Evolutionary conservation across 1,140 invertebrate genomes (phyloP).

Genomic region (Drosophila sechellia): DNA sequence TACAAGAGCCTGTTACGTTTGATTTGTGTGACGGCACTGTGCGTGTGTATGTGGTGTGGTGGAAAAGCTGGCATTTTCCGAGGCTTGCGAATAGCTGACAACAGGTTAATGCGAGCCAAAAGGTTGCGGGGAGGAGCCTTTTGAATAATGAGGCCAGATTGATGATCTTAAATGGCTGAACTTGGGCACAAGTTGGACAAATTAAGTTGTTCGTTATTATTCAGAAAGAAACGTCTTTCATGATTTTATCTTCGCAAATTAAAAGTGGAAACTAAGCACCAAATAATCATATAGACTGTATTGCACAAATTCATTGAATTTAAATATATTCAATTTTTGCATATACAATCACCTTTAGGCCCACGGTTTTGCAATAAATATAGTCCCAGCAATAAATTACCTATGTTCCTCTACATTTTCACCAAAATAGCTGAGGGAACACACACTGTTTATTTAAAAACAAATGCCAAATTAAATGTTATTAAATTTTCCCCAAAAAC

Average conservation of each 20-base stretch:
- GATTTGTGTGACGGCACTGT: conserved; percentile 49
- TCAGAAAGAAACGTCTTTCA: not conserved
- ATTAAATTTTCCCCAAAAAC: not conserved
- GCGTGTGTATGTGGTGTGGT: not conserved
- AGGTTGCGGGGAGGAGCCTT: conserved; percentile 30
- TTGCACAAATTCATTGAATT: no score
- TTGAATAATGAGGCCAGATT: conserved; percentile 54
- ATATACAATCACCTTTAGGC: no score
- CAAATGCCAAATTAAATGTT: conserved; percentile 4
- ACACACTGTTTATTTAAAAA: not conserved
- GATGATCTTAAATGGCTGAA: conserved; percentile 48
- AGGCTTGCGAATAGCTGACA: conserved; percentile 38
- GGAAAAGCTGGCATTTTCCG: conserved; percentile 1
- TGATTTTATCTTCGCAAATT: no score
- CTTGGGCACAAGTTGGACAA: conserved; percentile 36
- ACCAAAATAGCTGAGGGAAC: not conserved
- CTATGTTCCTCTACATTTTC: not conserved
- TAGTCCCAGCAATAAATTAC: not conserved
- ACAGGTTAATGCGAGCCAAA: conserved; percentile 69
- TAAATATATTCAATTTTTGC: no score
- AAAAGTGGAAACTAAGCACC: no score
- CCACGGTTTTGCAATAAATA: not conserved
- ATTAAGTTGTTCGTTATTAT: conserved; percentile 24
- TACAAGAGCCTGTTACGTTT: conserved; percentile 62
- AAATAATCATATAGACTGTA: no score